These are phyloP conservation scores for Hyposoter didymator DNA, from an alignment of 2,888 invertebrate species.

Conservation along the genomic window DNA sequence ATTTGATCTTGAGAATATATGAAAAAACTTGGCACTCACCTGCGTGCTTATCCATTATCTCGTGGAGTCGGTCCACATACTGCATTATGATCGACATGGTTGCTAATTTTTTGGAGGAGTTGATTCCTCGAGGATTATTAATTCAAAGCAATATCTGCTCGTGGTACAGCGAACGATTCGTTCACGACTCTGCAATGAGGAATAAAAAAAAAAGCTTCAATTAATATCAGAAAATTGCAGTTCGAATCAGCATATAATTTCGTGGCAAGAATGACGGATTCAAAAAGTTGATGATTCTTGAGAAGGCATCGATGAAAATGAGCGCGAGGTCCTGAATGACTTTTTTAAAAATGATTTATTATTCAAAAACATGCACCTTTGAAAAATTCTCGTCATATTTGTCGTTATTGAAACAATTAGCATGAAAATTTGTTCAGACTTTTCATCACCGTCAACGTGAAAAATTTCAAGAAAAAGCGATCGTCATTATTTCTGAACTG, in stretches of 20 bases:
- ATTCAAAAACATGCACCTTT: too few species aligned
- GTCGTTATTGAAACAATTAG: too few species aligned
- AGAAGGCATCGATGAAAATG: too few species aligned
- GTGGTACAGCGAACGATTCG: constrained; percentile 29
- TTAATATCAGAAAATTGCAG: background rate
- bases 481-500: background rate
- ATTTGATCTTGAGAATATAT: background rate
- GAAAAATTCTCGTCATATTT: too few species aligned
- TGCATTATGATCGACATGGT: constrained; percentile 92
- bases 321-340: too few species aligned
- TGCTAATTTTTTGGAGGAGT: constrained; percentile 61
- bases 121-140: constrained; percentile 32
- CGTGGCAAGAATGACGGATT: background rate
- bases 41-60: constrained; percentile 93
- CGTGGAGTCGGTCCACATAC: constrained; percentile 91
- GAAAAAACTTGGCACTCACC: constrained; percentile 86
- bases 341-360: too few species aligned
- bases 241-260: background rate
- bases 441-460: background rate
- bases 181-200: constrained; percentile 54
- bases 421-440: background rate
- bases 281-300: background rate
- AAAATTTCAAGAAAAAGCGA: background rate
- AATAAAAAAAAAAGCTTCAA: constrained; percentile 13
- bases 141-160: constrained; percentile 30